Percentiles rank a stretch among this genome's conserved stretches.
These are phyloP conservation scores for Hirtodrosophila confusa DNA, from an alignment of 2,888 invertebrate genomes.

Conservation along the genomic window DNA sequence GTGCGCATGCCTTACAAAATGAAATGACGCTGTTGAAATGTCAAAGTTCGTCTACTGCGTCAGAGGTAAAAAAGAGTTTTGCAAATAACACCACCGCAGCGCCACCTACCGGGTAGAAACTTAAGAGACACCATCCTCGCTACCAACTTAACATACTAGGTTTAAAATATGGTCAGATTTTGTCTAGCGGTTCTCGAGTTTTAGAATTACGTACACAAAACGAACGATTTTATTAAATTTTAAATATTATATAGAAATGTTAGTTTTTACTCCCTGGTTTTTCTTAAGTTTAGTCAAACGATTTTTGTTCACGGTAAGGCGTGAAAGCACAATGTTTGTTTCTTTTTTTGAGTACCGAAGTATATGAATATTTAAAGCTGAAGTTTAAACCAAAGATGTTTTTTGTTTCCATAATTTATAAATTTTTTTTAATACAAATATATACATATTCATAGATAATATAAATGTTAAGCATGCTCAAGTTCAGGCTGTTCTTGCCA, in stretches of 20 bases:
- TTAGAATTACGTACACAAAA: too few species aligned
- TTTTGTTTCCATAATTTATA: conserved; percentile 75
- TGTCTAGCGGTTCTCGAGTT: too few species aligned
- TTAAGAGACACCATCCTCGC: too few species aligned
- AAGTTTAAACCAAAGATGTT: conserved; percentile 33
- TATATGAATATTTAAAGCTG: conserved; percentile 62
- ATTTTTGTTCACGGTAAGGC: conserved; percentile 61
- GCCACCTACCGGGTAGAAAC: too few species aligned
- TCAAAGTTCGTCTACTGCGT: too few species aligned
- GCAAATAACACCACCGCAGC: too few species aligned
- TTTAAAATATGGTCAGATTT: too few species aligned
- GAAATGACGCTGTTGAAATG: too few species aligned
- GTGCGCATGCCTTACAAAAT: too few species aligned
- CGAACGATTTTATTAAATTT: too few species aligned
- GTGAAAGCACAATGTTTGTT: conserved; percentile 62
- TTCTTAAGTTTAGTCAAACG: conserved; percentile 56
- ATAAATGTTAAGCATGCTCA: conserved; percentile 49
- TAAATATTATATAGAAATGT: conserved; percentile 23
- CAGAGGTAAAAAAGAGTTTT: too few species aligned
- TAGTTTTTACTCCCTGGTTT: conserved; percentile 52
- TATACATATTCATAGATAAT: conserved; percentile 29
- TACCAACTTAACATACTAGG: too few species aligned
- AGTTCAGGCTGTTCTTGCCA: conserved; percentile 64
- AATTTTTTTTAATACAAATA: conserved; percentile 62
- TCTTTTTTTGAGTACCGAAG: conserved; percentile 58